Evolutionary conservation across 35 echinoderm and acorn worm genomes (phyloP), one percentile per base, ranked within the genome.

Genomic region (Apostichopus parvimensis): DNA sequence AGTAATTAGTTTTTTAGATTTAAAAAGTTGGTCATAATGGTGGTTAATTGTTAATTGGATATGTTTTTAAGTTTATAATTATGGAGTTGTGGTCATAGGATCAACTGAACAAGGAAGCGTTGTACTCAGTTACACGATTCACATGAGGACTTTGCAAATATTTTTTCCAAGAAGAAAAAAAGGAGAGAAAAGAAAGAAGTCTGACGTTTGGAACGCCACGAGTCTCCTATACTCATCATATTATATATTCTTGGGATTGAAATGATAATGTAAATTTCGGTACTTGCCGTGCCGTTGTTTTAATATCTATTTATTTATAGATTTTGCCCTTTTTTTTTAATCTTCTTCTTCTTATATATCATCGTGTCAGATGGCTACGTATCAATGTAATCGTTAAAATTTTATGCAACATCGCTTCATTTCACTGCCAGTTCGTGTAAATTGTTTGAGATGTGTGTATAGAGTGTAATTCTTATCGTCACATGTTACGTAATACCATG

Each of bases 381-480:
- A 11, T 68, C 8, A 68, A 68, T 45, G 77, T 79, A 79, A 79
- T 45, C 45, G 24, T 82, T 80, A 54, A 82, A 45, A 45, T n/a
- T 55, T 82, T 82, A 82, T 82, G 79, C 79, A 82, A 82, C 79
- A 82, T 82, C 15, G 55, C 79, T 82, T 82, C 45, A 82, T 82
- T 45, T 82, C 79, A 82, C 79, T 82, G 79, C 79, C 79, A 82
- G n/a, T 82, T 82, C 55, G 53, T 82, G 79, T 45, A 82, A 54
- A 34, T 54, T 82, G 45, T 12, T 82, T 45, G 15, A 82, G 55
- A 54, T 82, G 79, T 82, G 34, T 56, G 79, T 82, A 55, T 17
- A 82, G 52, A 54, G n/a, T n/a, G 5, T 79, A 21, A 79, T 79
- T 22, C 34, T 79, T 13, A 52, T 22, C 77, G 34, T 45, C 34